phyloP scores from a whole-genome alignment of 1,140 invertebrate species.

The Chionoecetes opilio region DNA sequence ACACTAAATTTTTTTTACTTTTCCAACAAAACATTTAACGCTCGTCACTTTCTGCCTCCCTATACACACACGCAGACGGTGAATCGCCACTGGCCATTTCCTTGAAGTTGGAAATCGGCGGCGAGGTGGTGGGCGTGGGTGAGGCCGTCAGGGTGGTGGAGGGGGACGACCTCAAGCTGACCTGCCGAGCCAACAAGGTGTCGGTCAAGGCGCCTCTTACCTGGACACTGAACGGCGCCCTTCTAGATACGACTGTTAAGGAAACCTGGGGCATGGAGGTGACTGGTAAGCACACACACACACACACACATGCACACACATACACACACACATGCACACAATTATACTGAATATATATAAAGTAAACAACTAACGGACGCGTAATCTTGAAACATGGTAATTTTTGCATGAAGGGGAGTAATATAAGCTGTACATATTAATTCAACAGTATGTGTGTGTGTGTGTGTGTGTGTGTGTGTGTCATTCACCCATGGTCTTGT shows the following conservation, averaged over 20 bases:
- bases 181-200: conserved; percentile 35
- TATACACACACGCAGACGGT: conserved; percentile 25
- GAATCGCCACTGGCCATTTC: not conserved
- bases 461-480: too few relatives aligned
- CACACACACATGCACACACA: not conserved
- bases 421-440: too few relatives aligned
- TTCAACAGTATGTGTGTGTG: too few relatives aligned
- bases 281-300: not conserved
- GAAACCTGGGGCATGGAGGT: too few relatives aligned
- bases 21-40: too few relatives aligned
- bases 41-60: too few relatives aligned
- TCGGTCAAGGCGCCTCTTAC: not conserved
- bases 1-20: too few relatives aligned
- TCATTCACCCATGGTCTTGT: too few relatives aligned
- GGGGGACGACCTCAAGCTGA: conserved; percentile 3
- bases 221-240: not conserved
- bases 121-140: not conserved
- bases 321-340: too few relatives aligned
- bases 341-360: too few relatives aligned
- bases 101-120: not conserved
- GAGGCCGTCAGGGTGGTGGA: not conserved
- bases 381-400: too few relatives aligned
- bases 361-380: too few relatives aligned
- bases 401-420: not conserved
- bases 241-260: not conserved